A percentile compares a stretch with the other conserved stretches of the same genome.
Evolutionary conservation across 92 coral and sea anemone genomes (phyloP).

Genomic region (Siderastrea radians): DNA sequence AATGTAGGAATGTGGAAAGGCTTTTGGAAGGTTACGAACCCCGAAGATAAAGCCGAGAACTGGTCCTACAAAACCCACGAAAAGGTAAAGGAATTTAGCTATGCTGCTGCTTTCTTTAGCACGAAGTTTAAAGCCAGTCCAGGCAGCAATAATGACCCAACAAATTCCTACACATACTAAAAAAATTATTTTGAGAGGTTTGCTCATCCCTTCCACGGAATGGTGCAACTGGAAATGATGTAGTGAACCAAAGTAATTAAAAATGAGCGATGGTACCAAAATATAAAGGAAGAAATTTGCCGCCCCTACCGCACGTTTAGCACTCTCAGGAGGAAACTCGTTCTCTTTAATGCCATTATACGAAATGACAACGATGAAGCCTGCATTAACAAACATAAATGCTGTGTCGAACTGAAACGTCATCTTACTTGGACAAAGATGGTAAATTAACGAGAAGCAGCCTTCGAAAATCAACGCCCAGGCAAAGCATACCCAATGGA

Average conservation of each 20-base stretch:
- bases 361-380: slow-evolving; percentile 74
- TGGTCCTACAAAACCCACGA: slow-evolving; percentile 2
- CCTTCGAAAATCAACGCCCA: slow-evolving; percentile 93
- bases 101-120: background rate
- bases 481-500: slow-evolving; percentile 90
- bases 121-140: slow-evolving; percentile 69
- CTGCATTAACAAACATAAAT: slow-evolving; percentile 92
- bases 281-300: slow-evolving; percentile 78
- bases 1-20: slow-evolving; percentile 72
- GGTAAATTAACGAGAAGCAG: slow-evolving; percentile 82
- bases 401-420: slow-evolving; percentile 96
- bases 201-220: slow-evolving; percentile 14
- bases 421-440: slow-evolving; percentile 86
- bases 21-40: slow-evolving; percentile 62
- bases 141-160: slow-evolving; percentile 68
- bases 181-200: slow-evolving; percentile 28
- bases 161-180: slow-evolving; percentile 50
- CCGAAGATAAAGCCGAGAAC: slow-evolving; percentile 38
- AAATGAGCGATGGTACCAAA: slow-evolving; percentile 76
- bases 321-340: slow-evolving; percentile 35
- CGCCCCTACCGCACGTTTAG: slow-evolving; percentile 70
- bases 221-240: slow-evolving; percentile 10
- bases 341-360: slow-evolving; percentile 69
- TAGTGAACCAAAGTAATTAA: slow-evolving; percentile 84
- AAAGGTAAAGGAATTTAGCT: background rate